Base-by-base conservation (phyloP, 2,888 invertebrate species). In the Metacarcinus magister region DNA sequence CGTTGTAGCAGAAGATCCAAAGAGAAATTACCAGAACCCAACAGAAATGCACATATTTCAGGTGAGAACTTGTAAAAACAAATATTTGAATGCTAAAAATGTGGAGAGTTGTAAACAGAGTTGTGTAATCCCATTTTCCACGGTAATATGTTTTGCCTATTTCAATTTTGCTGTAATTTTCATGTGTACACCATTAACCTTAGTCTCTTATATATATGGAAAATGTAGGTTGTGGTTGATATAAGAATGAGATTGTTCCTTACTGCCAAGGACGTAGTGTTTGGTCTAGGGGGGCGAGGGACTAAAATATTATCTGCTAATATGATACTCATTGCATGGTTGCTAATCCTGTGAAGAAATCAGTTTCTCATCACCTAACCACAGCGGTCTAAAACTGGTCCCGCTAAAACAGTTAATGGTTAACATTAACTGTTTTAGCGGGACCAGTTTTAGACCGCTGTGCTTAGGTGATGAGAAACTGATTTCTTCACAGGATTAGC, bases 11-110 rank as follows among this genome's bases (percentile, higher is more conserved):
- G 99, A 98, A 97, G 98, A 98, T 97, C 97, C 97, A n/a, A 97
- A 97, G 93, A 97, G 97, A 91, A 96, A 97, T 82, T 96, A 97
- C 97, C 97, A 97, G 97, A 97, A 97, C 94, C 97, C 97, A 75
- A 98, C 99, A 5, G 99, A 99, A 98, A 99, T 99, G 98, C 99
- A 99, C 98, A 99, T 99, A 97, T 98, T 98, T 97, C 97, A 97
- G 97, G 98, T 97, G 97, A 96, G 75, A 75, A 75, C n/a, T 16
- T 19, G 23, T 23, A 23, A 0, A 60, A 23, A 23, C n/a, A 60
- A 23, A 23, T 60, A 60, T 19, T 60, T 28, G 8, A 75, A 28
- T 28, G 0, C 54, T 7, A 28, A 75, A 75, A 75, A 28, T 28
- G 0, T 75, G 23, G 19, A 54, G 0, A 60, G 23, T 60, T 23